Evolutionary conservation across 2,797 vertebrate genomes (phyloP).

Genomic region (Chaetophractus vellerosus): DNA sequence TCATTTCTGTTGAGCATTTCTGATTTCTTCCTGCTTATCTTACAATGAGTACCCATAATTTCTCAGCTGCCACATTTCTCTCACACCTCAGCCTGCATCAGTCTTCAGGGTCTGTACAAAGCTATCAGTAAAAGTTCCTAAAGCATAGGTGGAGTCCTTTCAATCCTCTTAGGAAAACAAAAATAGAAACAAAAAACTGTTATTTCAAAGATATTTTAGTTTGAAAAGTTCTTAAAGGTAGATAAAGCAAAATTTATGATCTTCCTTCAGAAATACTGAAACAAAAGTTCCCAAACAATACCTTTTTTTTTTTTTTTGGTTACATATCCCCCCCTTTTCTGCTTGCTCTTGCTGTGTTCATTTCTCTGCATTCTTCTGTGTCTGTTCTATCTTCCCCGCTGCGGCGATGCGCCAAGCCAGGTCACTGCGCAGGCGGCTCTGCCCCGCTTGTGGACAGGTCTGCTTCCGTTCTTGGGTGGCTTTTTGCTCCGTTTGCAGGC

Average conservation of each 20-base stretch:
- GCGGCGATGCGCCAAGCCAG: no score
- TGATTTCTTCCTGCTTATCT: neutral
- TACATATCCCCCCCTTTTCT: no score
- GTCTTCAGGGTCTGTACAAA: neutral
- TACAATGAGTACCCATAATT: no score
- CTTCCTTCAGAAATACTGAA: constrained; percentile 27
- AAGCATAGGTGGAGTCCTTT: neutral
- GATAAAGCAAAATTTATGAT: neutral
- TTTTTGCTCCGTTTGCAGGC: no score
- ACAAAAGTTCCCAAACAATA: neutral
- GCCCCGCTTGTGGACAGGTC: no score
- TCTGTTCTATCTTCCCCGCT: no score
- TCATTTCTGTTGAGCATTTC: neutral
- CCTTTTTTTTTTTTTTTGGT: no score
- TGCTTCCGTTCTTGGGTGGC: no score
- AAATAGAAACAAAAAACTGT: neutral
- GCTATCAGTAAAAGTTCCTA: neutral
- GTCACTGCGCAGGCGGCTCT: no score
- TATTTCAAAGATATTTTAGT: neutral
- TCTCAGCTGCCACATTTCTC: neutral
- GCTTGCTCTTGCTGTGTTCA: no score
- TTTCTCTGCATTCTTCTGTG: no score
- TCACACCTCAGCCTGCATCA: neutral
- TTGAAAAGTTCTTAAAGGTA: neutral
- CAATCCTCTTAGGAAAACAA: neutral